A percentile compares a stretch with the other conserved stretches of the same genome.
Conservation (phyloP, 2,113 vertebrate species). For the Malurus melanocephalus region DNA sequence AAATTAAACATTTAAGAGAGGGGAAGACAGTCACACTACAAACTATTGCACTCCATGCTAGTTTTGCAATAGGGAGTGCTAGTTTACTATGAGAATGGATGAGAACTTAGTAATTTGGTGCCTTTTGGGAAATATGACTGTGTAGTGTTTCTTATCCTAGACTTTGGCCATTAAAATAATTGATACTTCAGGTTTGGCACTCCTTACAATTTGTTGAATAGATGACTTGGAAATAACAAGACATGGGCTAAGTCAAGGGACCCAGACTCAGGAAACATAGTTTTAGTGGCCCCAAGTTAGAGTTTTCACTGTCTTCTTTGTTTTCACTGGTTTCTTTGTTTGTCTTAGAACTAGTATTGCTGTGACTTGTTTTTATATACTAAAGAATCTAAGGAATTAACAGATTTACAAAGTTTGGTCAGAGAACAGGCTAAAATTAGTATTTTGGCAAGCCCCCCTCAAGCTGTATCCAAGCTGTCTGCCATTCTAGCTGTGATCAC, state of each 20-base stretch:
- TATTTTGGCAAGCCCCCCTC: not conserved
- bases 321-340: not conserved
- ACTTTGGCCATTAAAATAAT: not conserved
- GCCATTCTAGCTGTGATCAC: not conserved
- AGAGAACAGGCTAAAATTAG: not conserved
- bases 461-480: not conserved
- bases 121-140: not conserved
- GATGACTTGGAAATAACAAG: not conserved
- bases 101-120: not conserved
- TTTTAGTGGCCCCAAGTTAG: not conserved
- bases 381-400: not conserved
- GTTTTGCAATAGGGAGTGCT: not conserved
- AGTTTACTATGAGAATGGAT: not conserved
- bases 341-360: not conserved
- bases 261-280: not conserved
- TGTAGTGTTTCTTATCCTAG: not conserved
- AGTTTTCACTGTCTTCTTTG: not conserved
- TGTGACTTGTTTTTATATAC: not conserved
- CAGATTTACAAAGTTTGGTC: not conserved
- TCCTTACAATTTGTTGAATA: not conserved
- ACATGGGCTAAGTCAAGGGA: not conserved
- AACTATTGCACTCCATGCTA: not conserved
- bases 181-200: not conserved
- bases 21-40: not conserved
- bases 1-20: not conserved